phyloP scores from a whole-genome alignment of 2,888 invertebrate species.

The Mythimna vitellina region DNA sequence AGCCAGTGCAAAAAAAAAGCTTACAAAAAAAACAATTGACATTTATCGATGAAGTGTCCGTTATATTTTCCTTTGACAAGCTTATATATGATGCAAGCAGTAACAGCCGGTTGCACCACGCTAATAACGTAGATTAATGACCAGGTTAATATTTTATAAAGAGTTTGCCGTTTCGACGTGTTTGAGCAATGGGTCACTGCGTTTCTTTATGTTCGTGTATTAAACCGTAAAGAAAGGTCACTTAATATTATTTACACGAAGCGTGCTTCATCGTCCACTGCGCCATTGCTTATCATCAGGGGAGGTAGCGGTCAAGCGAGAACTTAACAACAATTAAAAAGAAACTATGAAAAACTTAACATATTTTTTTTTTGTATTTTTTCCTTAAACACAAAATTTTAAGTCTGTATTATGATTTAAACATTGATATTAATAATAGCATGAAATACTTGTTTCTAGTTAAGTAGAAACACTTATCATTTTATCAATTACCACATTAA shows the following conservation, averaged over 20 bases:
- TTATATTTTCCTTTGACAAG: constrained; percentile 6
- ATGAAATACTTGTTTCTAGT: no score
- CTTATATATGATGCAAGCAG: constrained; percentile 37
- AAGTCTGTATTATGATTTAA: background rate
- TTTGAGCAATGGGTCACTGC: constrained; percentile 23
- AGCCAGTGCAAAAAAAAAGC: constrained; percentile 19
- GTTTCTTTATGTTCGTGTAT: constrained; percentile 19
- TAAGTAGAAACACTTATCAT: background rate
- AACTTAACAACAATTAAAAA: no score
- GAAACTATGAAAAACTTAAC: no score
- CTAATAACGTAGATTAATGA: constrained; percentile 38
- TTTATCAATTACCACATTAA: background rate
- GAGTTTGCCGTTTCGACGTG: constrained; percentile 9
- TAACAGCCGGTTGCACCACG: constrained; percentile 33
- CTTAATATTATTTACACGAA: constrained; percentile 1
- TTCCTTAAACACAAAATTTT: no score
- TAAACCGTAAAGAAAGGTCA: constrained; percentile 5
- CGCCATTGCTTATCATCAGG: no score
- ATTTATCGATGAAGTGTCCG: constrained; percentile 28
- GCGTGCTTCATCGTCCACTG: background rate
- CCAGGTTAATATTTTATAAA: constrained; percentile 32
- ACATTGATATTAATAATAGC: no score
- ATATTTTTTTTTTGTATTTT: no score
- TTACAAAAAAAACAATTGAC: constrained; percentile 13
- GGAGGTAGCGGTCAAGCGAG: no score